Base-by-base conservation (phyloP, 2,888 invertebrate species). In the Pammene fasciana region DNA sequence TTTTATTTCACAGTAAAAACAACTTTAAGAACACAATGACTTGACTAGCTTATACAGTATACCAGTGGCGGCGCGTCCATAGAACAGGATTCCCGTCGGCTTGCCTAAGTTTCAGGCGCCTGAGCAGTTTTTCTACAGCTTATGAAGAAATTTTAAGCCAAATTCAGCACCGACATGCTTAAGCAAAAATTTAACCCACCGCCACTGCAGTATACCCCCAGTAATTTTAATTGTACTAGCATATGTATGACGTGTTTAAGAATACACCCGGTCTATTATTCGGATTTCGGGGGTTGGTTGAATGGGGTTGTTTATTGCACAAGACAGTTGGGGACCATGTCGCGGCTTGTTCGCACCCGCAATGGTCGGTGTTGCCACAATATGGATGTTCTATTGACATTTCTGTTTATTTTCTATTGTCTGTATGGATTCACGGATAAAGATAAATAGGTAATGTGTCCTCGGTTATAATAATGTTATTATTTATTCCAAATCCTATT, bases 271-370 rank as follows among this genome's bases (percentile, higher is more conserved):
- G 62, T 65, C n/a, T 34, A 41, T 26, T 54, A 54, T 65, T 65
- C 16, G 13, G 52, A 26, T 52, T 46, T 46, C 16, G 9, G 48
- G 65, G 65, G 52, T 59, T 34, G 46, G 14, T 26, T 60, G n/a
- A 34, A 54, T 65, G 65, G 70, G 70, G 70, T 65, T 57, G 75
- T 74, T 72, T 74, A 76, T 78, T 74, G 72, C 70, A 65, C 72
- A 71, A 75, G 79, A 79, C 88, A 88, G 82, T 84, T 87, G 88
- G 84, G 83, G 82, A 46, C 70, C 71, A 56, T 85, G 86, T 86
- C 76, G 56, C 57, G 80, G 79, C 76, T 78, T 83, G 83, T 82
- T 77, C 79, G 72, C 79, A 77, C 75, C 56, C 65, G 65, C 60
- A 34, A 48, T 59, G 14, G n/a, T 26, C 11, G 16, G 55, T 62